Evolutionary conservation across 2,888 invertebrate genomes (phyloP).

Genomic region (Drosophila pseudotakahashii): DNA sequence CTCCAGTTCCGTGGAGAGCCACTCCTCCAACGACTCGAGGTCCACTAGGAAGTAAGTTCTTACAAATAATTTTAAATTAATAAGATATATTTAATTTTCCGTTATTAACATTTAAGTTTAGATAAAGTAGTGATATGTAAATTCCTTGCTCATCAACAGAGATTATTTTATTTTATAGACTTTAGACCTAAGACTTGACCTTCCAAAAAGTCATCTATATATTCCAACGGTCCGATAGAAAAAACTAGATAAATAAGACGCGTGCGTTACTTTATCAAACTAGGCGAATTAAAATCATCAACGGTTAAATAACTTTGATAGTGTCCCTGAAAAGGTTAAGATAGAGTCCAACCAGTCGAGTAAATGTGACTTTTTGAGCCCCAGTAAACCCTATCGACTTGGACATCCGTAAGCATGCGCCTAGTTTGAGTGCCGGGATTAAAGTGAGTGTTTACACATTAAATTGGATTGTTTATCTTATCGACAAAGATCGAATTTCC

Average conservation of each 20-base stretch:
- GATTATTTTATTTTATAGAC: background rate
- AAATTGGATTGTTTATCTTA: constrained; percentile 14
- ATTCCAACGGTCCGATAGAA: background rate
- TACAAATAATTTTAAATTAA: background rate
- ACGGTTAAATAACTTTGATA: constrained; percentile 10
- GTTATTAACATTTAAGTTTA: too few species aligned
- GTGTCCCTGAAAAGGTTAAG: constrained; percentile 7
- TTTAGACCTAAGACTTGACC: background rate
- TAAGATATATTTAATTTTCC: too few species aligned
- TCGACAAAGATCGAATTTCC: constrained; percentile 7
- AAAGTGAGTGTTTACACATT: background rate
- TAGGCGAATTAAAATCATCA: constrained; percentile 4
- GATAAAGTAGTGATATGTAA: background rate
- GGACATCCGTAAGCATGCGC: constrained; percentile 6
- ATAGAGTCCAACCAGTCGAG: constrained; percentile 9
- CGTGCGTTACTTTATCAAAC: constrained; percentile 13
- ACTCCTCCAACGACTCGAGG: constrained; percentile 93
- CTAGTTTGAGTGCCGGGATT: background rate
- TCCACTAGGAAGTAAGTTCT: constrained; percentile 88
- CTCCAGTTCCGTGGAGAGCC: constrained; percentile 94
- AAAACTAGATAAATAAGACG: constrained; percentile 4
- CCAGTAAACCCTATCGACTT: background rate
- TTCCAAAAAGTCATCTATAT: background rate
- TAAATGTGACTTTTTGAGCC: constrained; percentile 11
- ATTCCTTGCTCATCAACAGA: background rate